phyloP scores from a whole-genome alignment of 2,113 vertebrate species.

The Gallinago paraguaiae region DNA sequence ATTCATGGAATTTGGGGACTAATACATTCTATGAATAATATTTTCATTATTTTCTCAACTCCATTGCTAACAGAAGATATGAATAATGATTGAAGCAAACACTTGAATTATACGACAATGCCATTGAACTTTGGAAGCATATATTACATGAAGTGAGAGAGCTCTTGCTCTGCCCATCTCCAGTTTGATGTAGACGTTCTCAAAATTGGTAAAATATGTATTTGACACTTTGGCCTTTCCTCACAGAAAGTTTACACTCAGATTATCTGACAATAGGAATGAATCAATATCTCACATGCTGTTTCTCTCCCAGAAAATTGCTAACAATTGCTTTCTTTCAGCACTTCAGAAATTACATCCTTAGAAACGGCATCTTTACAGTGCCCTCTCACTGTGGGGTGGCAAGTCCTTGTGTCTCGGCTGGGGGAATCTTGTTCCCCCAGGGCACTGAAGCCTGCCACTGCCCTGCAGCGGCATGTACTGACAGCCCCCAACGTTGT shows the following conservation, averaged over 20 bases:
- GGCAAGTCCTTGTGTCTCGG: background rate
- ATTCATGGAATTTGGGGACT: slow-evolving; percentile 46
- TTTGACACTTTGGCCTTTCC: slow-evolving; percentile 45
- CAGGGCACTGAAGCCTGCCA: background rate
- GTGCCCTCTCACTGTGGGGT: background rate
- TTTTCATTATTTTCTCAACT: slow-evolving; percentile 51
- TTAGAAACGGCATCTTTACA: background rate
- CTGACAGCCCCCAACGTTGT: background rate
- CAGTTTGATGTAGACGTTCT: background rate
- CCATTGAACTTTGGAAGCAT: background rate
- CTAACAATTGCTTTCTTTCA: slow-evolving; percentile 24
- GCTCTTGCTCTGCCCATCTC: background rate
- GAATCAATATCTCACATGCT: background rate
- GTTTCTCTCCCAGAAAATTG: slow-evolving; percentile 27
- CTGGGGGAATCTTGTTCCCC: background rate
- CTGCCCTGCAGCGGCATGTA: background rate
- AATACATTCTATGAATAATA: slow-evolving; percentile 59
- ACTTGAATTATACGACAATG: slow-evolving; percentile 20
- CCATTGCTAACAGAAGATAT: slow-evolving; percentile 11
- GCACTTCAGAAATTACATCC: background rate
- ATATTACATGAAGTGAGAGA: background rate
- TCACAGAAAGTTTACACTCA: background rate
- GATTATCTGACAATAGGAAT: slow-evolving; percentile 37
- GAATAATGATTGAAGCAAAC: slow-evolving; percentile 53
- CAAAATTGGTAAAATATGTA: background rate